These are phyloP conservation scores for Rhagonycha lutea DNA, from an alignment of 2,888 invertebrate genomes.

Conservation along the genomic window DNA sequence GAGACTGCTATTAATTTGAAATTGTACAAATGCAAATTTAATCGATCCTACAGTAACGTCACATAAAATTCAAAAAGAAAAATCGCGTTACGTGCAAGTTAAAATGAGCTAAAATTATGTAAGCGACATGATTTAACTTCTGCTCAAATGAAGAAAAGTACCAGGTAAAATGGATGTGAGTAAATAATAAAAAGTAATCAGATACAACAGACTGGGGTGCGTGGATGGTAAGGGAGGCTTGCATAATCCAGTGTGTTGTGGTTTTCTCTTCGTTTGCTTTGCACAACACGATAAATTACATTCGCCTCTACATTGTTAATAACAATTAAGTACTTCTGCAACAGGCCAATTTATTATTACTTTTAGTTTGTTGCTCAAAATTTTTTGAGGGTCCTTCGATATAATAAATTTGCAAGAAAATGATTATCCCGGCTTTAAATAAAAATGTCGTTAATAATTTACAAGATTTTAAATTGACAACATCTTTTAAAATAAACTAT, in stretches of 20 bases:
- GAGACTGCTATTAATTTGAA: not conserved
- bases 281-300: constrained; percentile 6
- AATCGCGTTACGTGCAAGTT: not conserved
- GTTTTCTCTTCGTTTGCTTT: constrained; percentile 11
- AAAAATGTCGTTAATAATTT: not conserved
- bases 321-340: not conserved
- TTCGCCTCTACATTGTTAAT: constrained; percentile 7
- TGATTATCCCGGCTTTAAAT: not conserved
- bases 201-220: not conserved
- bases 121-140: not conserved
- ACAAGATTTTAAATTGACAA: not conserved
- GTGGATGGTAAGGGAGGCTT: not conserved
- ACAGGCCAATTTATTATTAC: not conserved
- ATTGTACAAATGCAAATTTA: not conserved
- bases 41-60: not conserved
- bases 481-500: not conserved
- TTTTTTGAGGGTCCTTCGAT: not conserved
- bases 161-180: constrained; percentile 4
- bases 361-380: not conserved
- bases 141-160: not conserved
- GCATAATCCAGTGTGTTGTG: constrained; percentile 15
- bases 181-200: constrained; percentile 16
- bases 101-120: not conserved
- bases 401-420: not conserved
- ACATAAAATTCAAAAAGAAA: not conserved